These are phyloP conservation scores for Chymomyza fuscimana DNA, from an alignment of 2,888 invertebrate genomes.

Conservation along the genomic window DNA sequence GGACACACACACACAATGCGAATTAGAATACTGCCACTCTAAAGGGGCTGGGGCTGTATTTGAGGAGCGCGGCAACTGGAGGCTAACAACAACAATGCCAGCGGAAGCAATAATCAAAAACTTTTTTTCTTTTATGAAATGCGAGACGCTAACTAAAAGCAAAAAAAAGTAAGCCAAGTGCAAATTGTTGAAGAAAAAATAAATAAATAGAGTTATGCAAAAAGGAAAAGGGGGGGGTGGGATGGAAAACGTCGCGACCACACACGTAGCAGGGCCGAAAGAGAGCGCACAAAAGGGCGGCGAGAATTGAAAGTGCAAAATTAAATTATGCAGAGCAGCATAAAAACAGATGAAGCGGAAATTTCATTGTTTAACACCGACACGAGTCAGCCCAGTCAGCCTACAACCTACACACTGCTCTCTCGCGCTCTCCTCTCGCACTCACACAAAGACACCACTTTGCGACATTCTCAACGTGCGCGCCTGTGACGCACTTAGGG, in stretches of 20 bases:
- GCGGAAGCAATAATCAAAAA: neutral
- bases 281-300: conserved; percentile 9
- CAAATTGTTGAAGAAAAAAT: conserved; percentile 18
- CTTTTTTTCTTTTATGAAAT: neutral
- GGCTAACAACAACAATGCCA: neutral
- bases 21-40: neutral
- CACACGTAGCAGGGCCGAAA: neutral
- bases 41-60: too few relatives aligned
- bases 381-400: conserved; percentile 19
- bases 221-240: neutral
- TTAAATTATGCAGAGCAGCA: conserved; percentile 73
- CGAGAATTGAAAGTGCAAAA: conserved; percentile 64
- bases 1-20: neutral
- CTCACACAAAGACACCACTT: conserved; percentile 23
- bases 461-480: conserved; percentile 20
- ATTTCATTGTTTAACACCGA: conserved; percentile 69
- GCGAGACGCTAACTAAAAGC: conserved; percentile 17
- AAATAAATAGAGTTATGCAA: conserved; percentile 32
- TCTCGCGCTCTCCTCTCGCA: neutral
- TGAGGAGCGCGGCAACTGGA: too few relatives aligned
- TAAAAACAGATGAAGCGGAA: conserved; percentile 74
- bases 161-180: conserved; percentile 2
- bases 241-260: too few relatives aligned
- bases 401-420: neutral
- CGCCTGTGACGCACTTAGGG: neutral